These are phyloP conservation scores for Molossus alvarezi DNA, from an alignment of 2,797 vertebrate species.

Conservation along the genomic window DNA sequence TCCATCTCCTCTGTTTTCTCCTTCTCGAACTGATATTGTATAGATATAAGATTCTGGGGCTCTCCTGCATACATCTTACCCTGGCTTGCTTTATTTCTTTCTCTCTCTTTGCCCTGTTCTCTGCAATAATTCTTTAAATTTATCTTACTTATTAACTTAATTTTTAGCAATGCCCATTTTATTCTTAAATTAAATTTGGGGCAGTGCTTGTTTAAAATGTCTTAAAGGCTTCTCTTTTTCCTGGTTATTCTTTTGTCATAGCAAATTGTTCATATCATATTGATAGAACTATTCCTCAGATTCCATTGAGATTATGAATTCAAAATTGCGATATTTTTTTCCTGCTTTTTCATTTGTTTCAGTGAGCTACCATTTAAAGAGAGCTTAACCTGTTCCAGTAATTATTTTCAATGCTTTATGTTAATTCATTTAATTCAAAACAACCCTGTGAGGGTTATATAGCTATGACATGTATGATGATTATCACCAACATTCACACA, in stretches of 20 bases:
- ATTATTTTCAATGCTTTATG: not conserved
- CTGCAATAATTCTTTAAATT: constrained; percentile 29
- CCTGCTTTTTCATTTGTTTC: not conserved
- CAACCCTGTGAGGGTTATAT: not conserved
- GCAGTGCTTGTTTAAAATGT: constrained; percentile 1
- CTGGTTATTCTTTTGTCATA: not conserved
- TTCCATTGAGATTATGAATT: constrained; percentile 11
- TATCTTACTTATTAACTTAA: constrained; percentile 39
- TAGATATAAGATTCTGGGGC: not conserved
- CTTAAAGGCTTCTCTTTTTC: constrained; percentile 22
- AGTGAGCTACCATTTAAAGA: not conserved
- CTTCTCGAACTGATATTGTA: not conserved
- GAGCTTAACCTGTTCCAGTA: not conserved
- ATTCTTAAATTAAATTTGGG: constrained; percentile 39
- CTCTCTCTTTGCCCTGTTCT: constrained; percentile 33
- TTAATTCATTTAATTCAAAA: not conserved
- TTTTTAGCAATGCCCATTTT: constrained; percentile 18
- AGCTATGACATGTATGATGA: not conserved
- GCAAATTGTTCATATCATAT: not conserved
- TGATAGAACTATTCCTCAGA: not conserved
- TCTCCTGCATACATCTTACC: not conserved
- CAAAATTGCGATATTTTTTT: not conserved
- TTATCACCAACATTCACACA: not conserved
- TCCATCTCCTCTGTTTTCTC: not conserved
- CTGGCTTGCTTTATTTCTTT: not conserved